Base-by-base conservation (phyloP, 2,797 vertebrate species). In the Parotocinclus haroldoi region DNA sequence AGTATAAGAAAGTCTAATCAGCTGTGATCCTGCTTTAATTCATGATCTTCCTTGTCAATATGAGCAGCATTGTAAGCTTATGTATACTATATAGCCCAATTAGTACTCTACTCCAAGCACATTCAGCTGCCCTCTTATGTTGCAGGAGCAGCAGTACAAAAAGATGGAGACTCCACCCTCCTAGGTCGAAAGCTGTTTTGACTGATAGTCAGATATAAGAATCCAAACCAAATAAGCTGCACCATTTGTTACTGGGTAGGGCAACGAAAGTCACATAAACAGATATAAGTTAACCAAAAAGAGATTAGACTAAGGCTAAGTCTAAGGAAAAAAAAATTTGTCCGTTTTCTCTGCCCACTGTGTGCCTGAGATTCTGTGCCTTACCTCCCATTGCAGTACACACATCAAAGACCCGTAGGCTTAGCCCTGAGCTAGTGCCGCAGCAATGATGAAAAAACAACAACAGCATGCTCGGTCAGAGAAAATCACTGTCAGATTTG, bases 331-430 rank as follows among this genome's bases (percentile, higher is more conserved):
- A 27, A 73, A 68, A 76, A 65, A 72, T 66, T 67, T 66, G 64
- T 71, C 58, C 52, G 57, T 74, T 58, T 49, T 38, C 68, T 56
- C 70, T 58, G n/a, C 68, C 52, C 39, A 13, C 38, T 11, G 42
- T 57, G 58, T 44, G 58, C 53, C 58, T 50, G 69, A 72, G 59
- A 70, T 65, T 71, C 63, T 46, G 58, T 12, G 65, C 66, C 39
- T 62, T 48, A 60, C 59, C 40, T 63, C 79, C 44, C 63, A 42
- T 48, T 46, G 51, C 45, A 54, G 58, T 58, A 48, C 52, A 68
- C 51, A 76, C 78, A 85, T 87, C 85, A 89, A 89, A 89, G 84
- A 49, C 72, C 77, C 72, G 66, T 27, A 79, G 78, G 77, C 72
- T 16, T 59, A 66, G 72, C 55, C 51, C 52, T n/a, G 40, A 61